Evolutionary conservation across 1,140 invertebrate species (phyloP), one percentile per base, ranked within the genome.

Genomic region (Cepaea nemoralis): DNA sequence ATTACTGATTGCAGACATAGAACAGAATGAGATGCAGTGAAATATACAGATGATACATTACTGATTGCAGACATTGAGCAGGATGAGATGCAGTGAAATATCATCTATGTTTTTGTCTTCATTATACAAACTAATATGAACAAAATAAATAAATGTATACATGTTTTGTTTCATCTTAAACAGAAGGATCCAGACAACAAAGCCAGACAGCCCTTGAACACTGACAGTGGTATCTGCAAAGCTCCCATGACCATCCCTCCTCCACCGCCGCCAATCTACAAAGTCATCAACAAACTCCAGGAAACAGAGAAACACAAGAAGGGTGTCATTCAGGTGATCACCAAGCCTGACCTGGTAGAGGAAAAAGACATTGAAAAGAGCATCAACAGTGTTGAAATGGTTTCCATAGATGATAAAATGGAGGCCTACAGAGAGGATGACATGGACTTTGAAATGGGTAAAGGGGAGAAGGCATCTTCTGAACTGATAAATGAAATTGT

Each of bases 261-360:
- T n/a, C 77, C 78, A 39, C 78, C 78, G 22, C 45, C 45, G 12
- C 69, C 66, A 35, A 80, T 71, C 16, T 48, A 48, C 69, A 80
- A 80, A 59, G 78, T 80, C 14, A 79, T 42, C 77, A 80, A 80
- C 35, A 80, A 80, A 59, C 78, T 80, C 16, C 78, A 80, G 27
- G 78, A 80, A 39, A 19, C 35, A 2, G 39, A 78, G 22, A 39
- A 69, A 63, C 19, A 78, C 0, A 69, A 69, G 27, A 12, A 8
- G 19, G 39, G 31, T 19, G 71, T 22, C 2, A 48, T 27, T 19
- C 27, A 63, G 8, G 59, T 63, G 2, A 50, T 27, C 8, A 42
- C 19, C 1, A 74, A 74, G 27, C 42, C 42, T 45, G 71, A 33
- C 1, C 31, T n/a, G 10, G 42, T 16, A 27, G n/a, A 67, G 16